phyloP scores from a whole-genome alignment of 2,797 vertebrate species.

The Epinephelus coioides region DNA sequence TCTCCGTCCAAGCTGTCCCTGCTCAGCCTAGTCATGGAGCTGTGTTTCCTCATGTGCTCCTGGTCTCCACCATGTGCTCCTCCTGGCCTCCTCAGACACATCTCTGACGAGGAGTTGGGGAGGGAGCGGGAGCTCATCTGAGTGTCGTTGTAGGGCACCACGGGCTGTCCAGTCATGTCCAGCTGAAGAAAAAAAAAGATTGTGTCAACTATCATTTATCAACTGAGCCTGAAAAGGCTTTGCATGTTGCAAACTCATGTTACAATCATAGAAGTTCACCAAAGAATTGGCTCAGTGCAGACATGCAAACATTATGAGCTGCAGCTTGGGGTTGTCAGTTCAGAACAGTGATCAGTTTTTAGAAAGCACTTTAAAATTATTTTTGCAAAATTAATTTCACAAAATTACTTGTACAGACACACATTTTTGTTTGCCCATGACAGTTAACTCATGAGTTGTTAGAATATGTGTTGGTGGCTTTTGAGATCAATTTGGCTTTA shows the following conservation, averaged over 20 bases:
- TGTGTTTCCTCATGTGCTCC: conserved; percentile 93
- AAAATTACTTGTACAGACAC: neutral
- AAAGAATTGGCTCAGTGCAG: neutral
- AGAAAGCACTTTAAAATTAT: neutral
- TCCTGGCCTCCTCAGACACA: conserved; percentile 92
- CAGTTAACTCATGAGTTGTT: neutral
- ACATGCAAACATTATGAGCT: neutral
- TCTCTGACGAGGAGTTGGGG: conserved; percentile 95
- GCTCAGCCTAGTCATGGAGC: conserved; percentile 94
- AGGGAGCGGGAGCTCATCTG: conserved; percentile 87
- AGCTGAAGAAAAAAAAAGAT: conserved; percentile 57
- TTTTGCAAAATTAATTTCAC: neutral
- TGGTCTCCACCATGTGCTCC: conserved; percentile 89
- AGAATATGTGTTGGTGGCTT: neutral
- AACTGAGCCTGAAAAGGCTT: neutral
- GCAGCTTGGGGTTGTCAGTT: neutral
- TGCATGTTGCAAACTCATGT: conserved; percentile 5
- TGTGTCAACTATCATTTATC: neutral
- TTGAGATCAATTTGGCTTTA: neutral
- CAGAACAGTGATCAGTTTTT: neutral
- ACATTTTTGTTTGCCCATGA: neutral
- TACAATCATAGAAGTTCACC: neutral
- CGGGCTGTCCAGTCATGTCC: conserved; percentile 87
- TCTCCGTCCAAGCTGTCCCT: conserved; percentile 91
- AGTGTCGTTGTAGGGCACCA: conserved; percentile 84